phyloP scores from a whole-genome alignment of 2,113 vertebrate genomes.

The Isichthys henryi region DNA sequence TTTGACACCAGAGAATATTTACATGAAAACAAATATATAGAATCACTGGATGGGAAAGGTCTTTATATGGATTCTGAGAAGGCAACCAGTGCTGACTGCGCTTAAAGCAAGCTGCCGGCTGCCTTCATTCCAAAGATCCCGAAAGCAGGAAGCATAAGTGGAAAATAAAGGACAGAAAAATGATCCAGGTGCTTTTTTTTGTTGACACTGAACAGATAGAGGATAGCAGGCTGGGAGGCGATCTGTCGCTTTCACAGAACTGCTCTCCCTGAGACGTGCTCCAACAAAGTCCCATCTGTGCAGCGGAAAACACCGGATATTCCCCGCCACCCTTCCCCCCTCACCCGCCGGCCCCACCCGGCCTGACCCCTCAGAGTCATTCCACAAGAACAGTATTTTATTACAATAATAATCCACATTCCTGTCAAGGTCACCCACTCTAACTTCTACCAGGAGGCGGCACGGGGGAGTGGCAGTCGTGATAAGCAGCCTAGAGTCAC shows the following conservation, averaged over 20 bases:
- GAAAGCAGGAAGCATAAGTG: not conserved
- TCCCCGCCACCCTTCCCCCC: not conserved
- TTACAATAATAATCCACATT: conserved; percentile 64
- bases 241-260: conserved; percentile 9
- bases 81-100: not conserved
- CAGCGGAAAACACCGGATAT: conserved; percentile 2
- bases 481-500: conserved; percentile 57
- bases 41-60: not conserved
- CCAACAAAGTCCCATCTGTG: conserved; percentile 20
- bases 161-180: not conserved
- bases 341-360: conserved; percentile 27
- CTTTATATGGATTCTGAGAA: not conserved
- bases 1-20: not conserved
- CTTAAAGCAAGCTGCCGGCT: not conserved
- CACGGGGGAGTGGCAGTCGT: conserved; percentile 47
- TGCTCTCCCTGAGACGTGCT: not conserved
- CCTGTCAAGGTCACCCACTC: conserved; percentile 63
- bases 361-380: conserved; percentile 41
- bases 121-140: not conserved
- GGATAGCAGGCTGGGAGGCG: not conserved
- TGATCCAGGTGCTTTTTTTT: not conserved
- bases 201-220: conserved; percentile 5
- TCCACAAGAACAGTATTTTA: conserved; percentile 57
- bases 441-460: conserved; percentile 33
- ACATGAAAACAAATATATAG: conserved; percentile 1